Base-by-base conservation (phyloP, 2,113 vertebrate genomes). In the Pangasianodon gigas region DNA sequence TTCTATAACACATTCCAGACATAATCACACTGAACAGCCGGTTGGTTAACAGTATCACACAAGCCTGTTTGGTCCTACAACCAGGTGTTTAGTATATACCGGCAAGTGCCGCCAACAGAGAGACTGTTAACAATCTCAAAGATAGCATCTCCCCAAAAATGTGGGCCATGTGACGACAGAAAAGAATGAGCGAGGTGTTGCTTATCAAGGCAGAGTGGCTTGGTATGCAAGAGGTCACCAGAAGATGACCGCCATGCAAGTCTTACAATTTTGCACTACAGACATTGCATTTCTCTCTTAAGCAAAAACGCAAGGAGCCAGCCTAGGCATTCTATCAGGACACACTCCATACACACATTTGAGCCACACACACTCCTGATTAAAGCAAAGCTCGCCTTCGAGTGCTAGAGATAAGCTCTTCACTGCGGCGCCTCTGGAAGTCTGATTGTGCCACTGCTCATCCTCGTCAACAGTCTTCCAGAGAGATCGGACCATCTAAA, bases 121-220 rank as follows among this genome's bases (percentile, higher is more conserved):
- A 86, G 56, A 88, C 82, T 84, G 87, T 52, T 18, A 79, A 44
- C 56, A 29, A 86, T 80, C 26, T 48, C n/a, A 69, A 21, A 93
- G 94, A 96, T 95, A 94, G 87, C n/a, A 96, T 96, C 94, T 95
- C 86, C 21, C 54, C 29, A 93, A 94, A 93, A 90, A 94, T 93
- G 93, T 93, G 18, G 93, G 93, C 91, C 93, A 94, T 90, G 92
- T 91, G 91, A 92, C 0, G 81, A 92, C 89, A 91, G 87, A 91
- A 92, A 92, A 91, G 81, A 90, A 92, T 95, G 91, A 90, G 89
- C 84, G 67, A 87, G 91, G 87, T 91, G 92, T 93, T 92, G 91
- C 92, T 94, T 92, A 93, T 94, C 95, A 91, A 93, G 90, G 93
- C 93, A 71, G 87, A 92, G 94, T 90, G 92, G 80, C 94, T 88